A percentile compares a stretch with the other conserved stretches of the same genome.
phyloP scores from a whole-genome alignment of 1,140 invertebrate genomes.

The Eupeodes corollae region DNA sequence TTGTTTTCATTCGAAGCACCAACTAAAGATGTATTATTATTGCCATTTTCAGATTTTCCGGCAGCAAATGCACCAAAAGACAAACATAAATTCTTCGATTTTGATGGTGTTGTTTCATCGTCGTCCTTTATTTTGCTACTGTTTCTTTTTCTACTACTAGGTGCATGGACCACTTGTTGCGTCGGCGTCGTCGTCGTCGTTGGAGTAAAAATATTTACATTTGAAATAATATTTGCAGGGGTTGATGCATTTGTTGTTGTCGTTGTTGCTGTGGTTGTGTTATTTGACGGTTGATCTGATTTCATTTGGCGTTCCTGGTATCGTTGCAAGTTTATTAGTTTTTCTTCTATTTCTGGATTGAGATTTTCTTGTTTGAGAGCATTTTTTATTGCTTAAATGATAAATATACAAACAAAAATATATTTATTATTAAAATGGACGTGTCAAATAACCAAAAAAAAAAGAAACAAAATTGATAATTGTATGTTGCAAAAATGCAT shows the following conservation, averaged over 20 bases:
- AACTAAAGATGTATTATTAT: neutral
- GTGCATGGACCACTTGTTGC: no score
- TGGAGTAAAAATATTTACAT: no score
- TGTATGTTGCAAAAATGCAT: no score
- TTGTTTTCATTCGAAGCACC: neutral
- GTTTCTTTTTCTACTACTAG: conserved; percentile 6
- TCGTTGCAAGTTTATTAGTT: conserved; percentile 73
- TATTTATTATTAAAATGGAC: no score
- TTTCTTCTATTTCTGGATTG: conserved; percentile 87
- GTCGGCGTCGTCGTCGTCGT: no score
- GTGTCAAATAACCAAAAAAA: no score
- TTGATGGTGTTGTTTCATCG: neutral
- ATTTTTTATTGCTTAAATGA: conserved; percentile 59
- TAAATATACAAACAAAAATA: neutral
- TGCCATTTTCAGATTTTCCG: no score
- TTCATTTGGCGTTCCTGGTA: conserved; percentile 76
- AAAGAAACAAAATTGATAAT: no score
- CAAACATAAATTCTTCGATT: neutral
- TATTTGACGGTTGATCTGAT: conserved; percentile 11
- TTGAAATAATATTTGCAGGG: neutral
- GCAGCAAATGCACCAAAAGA: neutral
- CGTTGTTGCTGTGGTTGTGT: conserved; percentile 18
- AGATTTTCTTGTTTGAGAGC: conserved; percentile 76
- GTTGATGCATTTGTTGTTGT: conserved; percentile 7
- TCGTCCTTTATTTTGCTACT: conserved; percentile 6